Evolutionary conservation across 2,888 invertebrate genomes (phyloP).

Genomic region (Thymelicus acteon): DNA sequence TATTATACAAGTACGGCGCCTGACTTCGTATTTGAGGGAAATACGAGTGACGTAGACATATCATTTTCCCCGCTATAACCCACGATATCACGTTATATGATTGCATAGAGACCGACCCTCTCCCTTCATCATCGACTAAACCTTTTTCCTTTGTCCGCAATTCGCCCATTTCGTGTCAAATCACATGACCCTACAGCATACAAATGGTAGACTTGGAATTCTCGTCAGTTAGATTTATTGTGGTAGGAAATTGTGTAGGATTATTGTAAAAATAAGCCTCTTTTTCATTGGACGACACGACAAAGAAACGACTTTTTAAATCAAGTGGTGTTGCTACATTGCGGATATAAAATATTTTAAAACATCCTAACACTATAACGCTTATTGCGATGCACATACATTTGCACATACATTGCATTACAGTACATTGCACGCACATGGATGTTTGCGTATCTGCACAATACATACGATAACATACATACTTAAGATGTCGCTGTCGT

Average conservation of each 20-base stretch:
- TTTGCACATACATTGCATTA: too few species aligned
- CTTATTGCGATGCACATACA: too few species aligned
- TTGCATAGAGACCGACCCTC: constrained; percentile 51
- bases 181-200: constrained; percentile 34
- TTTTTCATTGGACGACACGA: too few species aligned
- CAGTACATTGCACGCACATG: too few species aligned
- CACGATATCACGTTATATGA: not conserved
- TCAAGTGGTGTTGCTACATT: too few species aligned
- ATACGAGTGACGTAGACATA: constrained; percentile 8
- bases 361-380: too few species aligned
- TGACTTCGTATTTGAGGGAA: constrained; percentile 16
- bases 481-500: too few species aligned
- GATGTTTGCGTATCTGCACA: too few species aligned
- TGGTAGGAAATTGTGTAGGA: constrained; percentile 1
- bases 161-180: constrained; percentile 31
- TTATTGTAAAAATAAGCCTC: constrained; percentile 3
- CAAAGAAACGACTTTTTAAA: too few species aligned
- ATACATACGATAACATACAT: too few species aligned
- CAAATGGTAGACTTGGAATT: constrained; percentile 20
- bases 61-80: constrained; percentile 19
- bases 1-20: too few species aligned
- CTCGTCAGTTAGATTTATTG: constrained; percentile 24
- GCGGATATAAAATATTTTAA: too few species aligned
- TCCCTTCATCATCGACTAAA: constrained; percentile 52
- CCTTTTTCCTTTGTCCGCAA: constrained; percentile 51